A percentile compares a stretch with the other conserved stretches of the same genome.
Evolutionary conservation across 2,888 invertebrate genomes (phyloP).

Genomic region (Cordilura impudica): DNA sequence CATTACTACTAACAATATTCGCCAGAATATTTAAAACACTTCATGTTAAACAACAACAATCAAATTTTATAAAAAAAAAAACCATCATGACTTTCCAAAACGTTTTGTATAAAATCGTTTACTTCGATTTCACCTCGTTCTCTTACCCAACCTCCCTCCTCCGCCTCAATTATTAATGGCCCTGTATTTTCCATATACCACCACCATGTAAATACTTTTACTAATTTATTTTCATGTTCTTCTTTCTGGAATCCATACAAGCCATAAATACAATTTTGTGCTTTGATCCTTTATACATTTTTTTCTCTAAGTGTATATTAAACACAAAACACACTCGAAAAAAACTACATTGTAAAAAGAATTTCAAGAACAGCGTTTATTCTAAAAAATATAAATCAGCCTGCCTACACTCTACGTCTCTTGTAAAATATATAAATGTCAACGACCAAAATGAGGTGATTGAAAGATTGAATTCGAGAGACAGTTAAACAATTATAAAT

Average conservation of each 20-base stretch:
- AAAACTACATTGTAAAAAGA: conserved; percentile 59
- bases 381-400: conserved; percentile 65
- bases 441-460: conserved; percentile 65
- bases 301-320: conserved; percentile 45
- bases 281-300: conserved; percentile 51
- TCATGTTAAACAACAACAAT: background rate
- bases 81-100: background rate
- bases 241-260: conserved; percentile 7
- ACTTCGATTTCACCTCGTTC: background rate
- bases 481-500: conserved; percentile 69
- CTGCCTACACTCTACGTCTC: conserved; percentile 61
- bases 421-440: conserved; percentile 57
- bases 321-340: conserved; percentile 47
- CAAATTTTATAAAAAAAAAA: background rate
- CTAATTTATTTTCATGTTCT: conserved; percentile 12
- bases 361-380: conserved; percentile 59
- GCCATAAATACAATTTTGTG: conserved; percentile 38
- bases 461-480: conserved; percentile 68
- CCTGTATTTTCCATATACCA: background rate
- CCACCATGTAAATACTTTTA: conserved; percentile 44
- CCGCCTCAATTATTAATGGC: background rate
- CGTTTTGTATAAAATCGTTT: background rate
- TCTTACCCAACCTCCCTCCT: background rate
- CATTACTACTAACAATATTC: conserved; percentile 12
- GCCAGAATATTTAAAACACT: conserved; percentile 20